Base-by-base conservation (phyloP, 2,888 invertebrate species). In the Keiferia lycopersicella region DNA sequence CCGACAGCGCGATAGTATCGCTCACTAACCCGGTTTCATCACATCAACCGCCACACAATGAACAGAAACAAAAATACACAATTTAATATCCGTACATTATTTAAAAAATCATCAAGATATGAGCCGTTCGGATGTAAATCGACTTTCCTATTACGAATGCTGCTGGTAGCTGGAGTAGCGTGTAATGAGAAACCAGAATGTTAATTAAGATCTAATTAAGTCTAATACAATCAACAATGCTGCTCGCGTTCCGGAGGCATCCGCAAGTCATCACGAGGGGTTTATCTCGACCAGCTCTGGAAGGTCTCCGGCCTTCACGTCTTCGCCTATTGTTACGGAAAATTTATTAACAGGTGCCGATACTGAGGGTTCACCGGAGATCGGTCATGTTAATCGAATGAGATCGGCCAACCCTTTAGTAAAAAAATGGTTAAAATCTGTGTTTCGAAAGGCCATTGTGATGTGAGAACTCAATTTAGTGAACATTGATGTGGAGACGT, bases 131-230 rank as follows among this genome's bases (percentile, higher is more conserved):
- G 81, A 83, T 83, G 82, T 84, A 82, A 87, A 86, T 85, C 80
- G 80, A 88, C 86, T 89, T 88, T 89, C 86, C 83, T 87, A 90
- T 89, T 85, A 89, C 78, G 71, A 73, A 77, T 79, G 76, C 82
- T 77, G 84, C 81, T 86, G 81, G 89, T 88, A 88, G 90, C 88
- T 78, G 75, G 88, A 87, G 86, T 82, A 89, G 87, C 91, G 88
- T 90, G 90, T 91, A 91, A 91, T 91, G 88, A 91, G 91, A 91
- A 90, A 89, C 86, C 87, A 86, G 87, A 91, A 91, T 89, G 88
- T 89, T 91, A 91, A 91, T 91, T 91, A 91, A 89, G 90, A 89
- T 88, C 88, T 89, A 91, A 91, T 91, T 89, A 91, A 89, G 80
- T 90, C 86, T 91, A 91, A 91, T 91, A 91, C 90, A 91, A 90